Evolutionary conservation across 2,797 vertebrate species (phyloP).

Genomic region (Coreius guichenoti): DNA sequence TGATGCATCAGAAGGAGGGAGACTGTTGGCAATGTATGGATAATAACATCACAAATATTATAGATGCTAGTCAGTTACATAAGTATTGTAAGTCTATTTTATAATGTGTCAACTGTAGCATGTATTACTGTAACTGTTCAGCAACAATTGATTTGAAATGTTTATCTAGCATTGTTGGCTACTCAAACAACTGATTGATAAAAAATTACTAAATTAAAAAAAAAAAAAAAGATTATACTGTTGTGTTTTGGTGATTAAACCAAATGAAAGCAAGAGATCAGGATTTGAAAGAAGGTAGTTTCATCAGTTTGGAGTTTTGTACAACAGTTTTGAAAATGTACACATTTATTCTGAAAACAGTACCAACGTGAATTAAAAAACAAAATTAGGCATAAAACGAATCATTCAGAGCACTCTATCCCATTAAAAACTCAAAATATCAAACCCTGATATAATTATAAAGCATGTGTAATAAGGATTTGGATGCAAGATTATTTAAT

Average conservation of each 20-base stretch:
- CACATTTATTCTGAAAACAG: not conserved
- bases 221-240: not conserved
- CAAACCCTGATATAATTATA: not conserved
- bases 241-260: not conserved
- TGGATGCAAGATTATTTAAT: not conserved
- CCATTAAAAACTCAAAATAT: not conserved
- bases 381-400: too few species aligned
- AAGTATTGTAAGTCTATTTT: not conserved
- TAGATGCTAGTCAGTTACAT: not conserved
- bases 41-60: not conserved
- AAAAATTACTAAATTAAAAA: not conserved
- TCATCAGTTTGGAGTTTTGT: not conserved
- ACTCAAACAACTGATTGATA: not conserved
- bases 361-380: not conserved
- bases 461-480: not conserved
- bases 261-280: not conserved
- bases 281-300: not conserved
- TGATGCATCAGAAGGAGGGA: not conserved
- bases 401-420: not conserved
- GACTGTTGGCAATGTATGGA: not conserved
- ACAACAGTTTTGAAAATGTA: not conserved
- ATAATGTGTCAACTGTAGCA: not conserved
- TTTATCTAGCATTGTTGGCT: not conserved
- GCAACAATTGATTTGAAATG: not conserved
- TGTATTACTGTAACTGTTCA: not conserved